phyloP scores from a whole-genome alignment of 2,888 invertebrate genomes.

The Rhagonycha fulva region DNA sequence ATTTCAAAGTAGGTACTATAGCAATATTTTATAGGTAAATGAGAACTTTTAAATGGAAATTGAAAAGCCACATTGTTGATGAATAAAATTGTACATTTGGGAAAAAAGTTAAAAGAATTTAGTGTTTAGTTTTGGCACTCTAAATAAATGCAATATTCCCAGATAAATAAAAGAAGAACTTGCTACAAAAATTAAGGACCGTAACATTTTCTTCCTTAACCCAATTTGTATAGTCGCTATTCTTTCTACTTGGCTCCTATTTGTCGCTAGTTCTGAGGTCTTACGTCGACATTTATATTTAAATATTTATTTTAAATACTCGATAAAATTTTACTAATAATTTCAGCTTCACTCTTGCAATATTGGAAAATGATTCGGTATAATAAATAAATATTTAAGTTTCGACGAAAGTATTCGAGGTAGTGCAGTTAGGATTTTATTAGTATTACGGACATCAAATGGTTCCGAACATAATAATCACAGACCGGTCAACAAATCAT shows the following conservation, averaged over 20 bases:
- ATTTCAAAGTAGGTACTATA: too few relatives aligned
- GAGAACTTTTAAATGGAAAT: not conserved
- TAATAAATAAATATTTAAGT: not conserved
- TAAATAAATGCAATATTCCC: not conserved
- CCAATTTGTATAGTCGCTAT: constrained; percentile 2
- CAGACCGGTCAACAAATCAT: not conserved
- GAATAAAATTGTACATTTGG: not conserved
- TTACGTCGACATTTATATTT: constrained; percentile 1
- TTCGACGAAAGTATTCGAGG: not conserved
- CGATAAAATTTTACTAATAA: not conserved
- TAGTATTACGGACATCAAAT: not conserved
- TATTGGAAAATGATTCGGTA: not conserved
- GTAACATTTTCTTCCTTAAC: constrained; percentile 4
- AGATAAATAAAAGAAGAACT: not conserved
- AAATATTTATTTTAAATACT: not conserved
- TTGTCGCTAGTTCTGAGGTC: constrained; percentile 3
- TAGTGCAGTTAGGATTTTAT: not conserved
- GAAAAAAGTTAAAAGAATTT: not conserved
- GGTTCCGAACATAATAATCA: not conserved
- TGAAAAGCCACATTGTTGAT: not conserved
- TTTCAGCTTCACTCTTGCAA: not conserved
- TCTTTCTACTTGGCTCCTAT: constrained; percentile 2
- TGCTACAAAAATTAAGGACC: constrained; percentile 3
- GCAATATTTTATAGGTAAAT: not conserved
- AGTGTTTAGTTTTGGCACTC: constrained; percentile 2